phyloP scores from a whole-genome alignment of 2,888 invertebrate species.

The Epinotia demarniana region DNA sequence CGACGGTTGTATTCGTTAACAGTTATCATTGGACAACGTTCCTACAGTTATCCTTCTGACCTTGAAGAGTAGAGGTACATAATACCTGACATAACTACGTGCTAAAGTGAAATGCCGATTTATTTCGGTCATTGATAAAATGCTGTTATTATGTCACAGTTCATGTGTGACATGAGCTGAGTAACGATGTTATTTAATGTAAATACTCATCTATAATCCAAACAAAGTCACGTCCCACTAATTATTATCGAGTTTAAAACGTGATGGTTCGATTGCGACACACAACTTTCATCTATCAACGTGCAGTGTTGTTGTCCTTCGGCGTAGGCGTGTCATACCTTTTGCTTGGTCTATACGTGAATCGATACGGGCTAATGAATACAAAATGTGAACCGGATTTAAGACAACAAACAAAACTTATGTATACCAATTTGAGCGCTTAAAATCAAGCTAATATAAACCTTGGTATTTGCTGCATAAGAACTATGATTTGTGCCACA shows the following conservation, averaged over 20 bases:
- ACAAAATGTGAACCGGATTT: slow-evolving; percentile 75
- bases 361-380: slow-evolving; percentile 30
- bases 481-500: not conserved
- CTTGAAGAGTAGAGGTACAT: slow-evolving; percentile 1
- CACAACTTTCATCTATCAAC: slow-evolving; percentile 19
- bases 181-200: slow-evolving; percentile 16
- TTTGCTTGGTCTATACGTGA: slow-evolving; percentile 15
- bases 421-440: not conserved
- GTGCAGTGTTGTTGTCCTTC: slow-evolving; percentile 18
- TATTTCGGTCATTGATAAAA: slow-evolving; percentile 26
- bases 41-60: slow-evolving; percentile 4
- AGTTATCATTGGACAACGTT: not conserved
- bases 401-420: slow-evolving; percentile 51
- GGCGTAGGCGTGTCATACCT: slow-evolving; percentile 17
- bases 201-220: slow-evolving; percentile 26
- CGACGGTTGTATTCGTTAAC: not conserved
- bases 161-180: slow-evolving; percentile 13
- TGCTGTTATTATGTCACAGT: slow-evolving; percentile 19
- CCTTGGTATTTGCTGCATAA: not conserved
- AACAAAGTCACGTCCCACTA: slow-evolving; percentile 40
- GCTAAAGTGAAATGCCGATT: slow-evolving; percentile 12
- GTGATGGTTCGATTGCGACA: slow-evolving; percentile 37
- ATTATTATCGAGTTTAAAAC: slow-evolving; percentile 29
- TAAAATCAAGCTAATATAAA: not conserved
- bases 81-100: slow-evolving; percentile 31